phyloP scores from a whole-genome alignment of 1,140 invertebrate species.

The Calliphora vicina region DNA sequence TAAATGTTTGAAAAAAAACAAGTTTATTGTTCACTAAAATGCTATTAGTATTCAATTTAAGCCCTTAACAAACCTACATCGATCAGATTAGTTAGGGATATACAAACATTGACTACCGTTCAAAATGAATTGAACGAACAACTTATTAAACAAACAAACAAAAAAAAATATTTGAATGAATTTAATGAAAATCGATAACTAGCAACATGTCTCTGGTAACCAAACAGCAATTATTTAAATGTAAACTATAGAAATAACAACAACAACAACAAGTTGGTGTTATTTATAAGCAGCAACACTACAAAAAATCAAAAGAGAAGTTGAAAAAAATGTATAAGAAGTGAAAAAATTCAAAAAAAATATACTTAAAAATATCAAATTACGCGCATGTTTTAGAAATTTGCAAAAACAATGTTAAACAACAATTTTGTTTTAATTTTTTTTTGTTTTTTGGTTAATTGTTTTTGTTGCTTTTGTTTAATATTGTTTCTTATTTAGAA shows the following conservation, averaged over 20 bases:
- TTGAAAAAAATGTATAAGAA: too few species aligned
- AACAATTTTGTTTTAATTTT: conserved; percentile 1
- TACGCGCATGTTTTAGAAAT: conserved; percentile 32
- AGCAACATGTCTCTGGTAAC: conserved; percentile 25
- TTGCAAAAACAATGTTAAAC: conserved; percentile 29
- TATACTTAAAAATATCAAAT: conserved; percentile 12
- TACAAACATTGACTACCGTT: not conserved
- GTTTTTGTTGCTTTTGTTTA: not conserved
- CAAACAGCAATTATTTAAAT: not conserved
- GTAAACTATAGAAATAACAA: not conserved
- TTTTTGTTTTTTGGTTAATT: not conserved
- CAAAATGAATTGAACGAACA: too few species aligned
- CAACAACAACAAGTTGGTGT: not conserved
- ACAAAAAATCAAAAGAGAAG: not conserved
- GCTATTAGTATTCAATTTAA: too few species aligned
- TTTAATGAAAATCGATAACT: conserved; percentile 37
- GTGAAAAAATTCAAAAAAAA: not conserved
- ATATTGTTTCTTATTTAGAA: conserved; percentile 6
- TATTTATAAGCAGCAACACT: not conserved
- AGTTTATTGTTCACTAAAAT: not conserved
- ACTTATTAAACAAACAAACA: too few species aligned
- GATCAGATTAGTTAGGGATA: too few species aligned
- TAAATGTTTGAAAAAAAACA: too few species aligned
- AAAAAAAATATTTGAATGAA: not conserved
- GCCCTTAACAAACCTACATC: too few species aligned